These are phyloP conservation scores for Delichon dasypus DNA, from an alignment of 2,797 vertebrate species.

Conservation along the genomic window DNA sequence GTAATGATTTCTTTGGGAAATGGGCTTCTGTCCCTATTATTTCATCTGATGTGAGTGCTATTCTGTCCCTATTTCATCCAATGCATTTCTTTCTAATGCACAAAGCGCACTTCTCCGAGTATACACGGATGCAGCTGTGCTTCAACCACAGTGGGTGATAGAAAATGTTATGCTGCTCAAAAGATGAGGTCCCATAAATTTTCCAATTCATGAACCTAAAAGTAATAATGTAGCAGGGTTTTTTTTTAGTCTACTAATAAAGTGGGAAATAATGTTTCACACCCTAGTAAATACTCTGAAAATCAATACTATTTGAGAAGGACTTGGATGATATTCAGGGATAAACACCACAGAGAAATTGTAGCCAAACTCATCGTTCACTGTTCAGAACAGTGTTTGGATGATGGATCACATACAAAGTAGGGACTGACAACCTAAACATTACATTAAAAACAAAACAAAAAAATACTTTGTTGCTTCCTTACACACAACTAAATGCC, in stretches of 20 bases:
- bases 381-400: not conserved
- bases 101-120: not conserved
- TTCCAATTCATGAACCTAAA: not conserved
- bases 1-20: not conserved
- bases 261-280: not conserved
- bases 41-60: not conserved
- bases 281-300: not conserved
- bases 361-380: not conserved
- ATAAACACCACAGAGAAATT: not conserved
- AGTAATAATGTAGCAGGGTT: not conserved
- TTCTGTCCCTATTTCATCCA: not conserved
- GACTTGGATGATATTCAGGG: not conserved
- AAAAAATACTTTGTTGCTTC: not conserved
- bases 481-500: not conserved
- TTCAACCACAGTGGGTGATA: not conserved
- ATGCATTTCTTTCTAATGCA: not conserved
- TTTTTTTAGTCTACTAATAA: not conserved
- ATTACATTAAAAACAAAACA: not conserved
- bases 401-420: not conserved
- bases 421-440: not conserved
- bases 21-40: not conserved
- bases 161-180: not conserved
- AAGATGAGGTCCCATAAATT: not conserved
- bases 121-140: not conserved
- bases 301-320: not conserved